Evolutionary conservation across 2,113 vertebrate species (phyloP).

Genomic region (Falco punctatus): DNA sequence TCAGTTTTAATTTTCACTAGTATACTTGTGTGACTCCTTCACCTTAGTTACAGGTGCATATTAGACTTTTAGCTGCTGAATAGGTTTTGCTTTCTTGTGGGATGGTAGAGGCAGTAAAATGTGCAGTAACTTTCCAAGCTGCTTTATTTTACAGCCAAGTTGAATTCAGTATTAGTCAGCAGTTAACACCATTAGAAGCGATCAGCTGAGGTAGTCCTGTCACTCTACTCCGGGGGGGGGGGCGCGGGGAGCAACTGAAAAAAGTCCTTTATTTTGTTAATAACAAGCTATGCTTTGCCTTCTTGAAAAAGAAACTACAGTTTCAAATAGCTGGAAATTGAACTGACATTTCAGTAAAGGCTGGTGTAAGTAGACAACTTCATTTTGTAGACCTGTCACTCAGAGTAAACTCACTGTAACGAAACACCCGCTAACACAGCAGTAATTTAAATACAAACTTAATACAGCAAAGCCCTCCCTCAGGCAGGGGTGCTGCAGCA

Average conservation of each 20-base stretch:
- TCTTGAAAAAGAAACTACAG: not conserved
- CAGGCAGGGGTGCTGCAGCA: accelerated
- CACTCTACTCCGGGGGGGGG: not conserved
- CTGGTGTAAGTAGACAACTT: conserved; percentile 6
- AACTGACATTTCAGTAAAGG: conserved; percentile 20
- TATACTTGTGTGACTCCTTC: not conserved
- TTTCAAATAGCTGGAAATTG: conserved; percentile 44
- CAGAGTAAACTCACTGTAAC: not conserved
- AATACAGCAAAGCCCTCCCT: not conserved
- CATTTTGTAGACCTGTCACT: conserved; percentile 20
- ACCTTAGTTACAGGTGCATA: not conserved
- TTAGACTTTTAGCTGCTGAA: not conserved
- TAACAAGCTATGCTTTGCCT: not conserved
- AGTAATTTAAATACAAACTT: not conserved
- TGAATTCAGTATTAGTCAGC: not conserved
- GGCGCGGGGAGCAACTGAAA: not conserved
- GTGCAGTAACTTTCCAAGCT: not conserved
- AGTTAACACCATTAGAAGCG: not conserved
- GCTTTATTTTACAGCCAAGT: not conserved
- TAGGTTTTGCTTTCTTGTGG: not conserved
- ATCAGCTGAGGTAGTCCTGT: not conserved
- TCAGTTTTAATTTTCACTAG: not conserved
- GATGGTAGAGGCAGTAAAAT: not conserved
- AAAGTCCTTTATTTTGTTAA: not conserved
- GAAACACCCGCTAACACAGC: not conserved